Evolutionary conservation across 2,113 vertebrate genomes (phyloP).

Genomic region (Syngnathus floridae): DNA sequence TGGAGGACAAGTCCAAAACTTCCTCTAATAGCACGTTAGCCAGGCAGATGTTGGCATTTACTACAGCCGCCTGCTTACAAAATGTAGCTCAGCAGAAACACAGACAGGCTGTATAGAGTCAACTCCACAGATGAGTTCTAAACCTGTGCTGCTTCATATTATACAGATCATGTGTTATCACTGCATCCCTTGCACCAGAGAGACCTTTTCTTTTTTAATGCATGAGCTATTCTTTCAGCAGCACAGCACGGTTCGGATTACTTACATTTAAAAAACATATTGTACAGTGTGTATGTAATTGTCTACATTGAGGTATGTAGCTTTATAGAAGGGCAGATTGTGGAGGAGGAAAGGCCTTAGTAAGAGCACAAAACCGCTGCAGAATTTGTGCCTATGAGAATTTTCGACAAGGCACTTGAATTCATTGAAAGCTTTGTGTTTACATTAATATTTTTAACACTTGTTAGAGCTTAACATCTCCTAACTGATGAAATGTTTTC

Average conservation of each 20-base stretch:
- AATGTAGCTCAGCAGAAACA: constrained; percentile 29
- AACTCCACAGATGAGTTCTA: constrained; percentile 34
- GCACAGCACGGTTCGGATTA: background rate
- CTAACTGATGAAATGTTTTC: background rate
- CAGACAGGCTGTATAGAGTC: constrained; percentile 21
- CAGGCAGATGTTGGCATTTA: constrained; percentile 55
- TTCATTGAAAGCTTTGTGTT: background rate
- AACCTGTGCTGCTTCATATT: constrained; percentile 12
- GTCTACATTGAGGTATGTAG: background rate
- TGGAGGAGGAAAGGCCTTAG: background rate
- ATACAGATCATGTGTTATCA: constrained; percentile 12
- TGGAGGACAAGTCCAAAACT: constrained; percentile 12
- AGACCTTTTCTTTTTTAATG: constrained; percentile 8
- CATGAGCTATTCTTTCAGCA: constrained; percentile 2
- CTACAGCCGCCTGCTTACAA: constrained; percentile 21
- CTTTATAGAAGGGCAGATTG: background rate
- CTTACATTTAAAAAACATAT: constrained; percentile 5
- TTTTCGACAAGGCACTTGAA: background rate
- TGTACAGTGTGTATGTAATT: background rate
- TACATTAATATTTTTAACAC: constrained; percentile 15
- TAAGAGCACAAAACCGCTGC: background rate
- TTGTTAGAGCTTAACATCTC: background rate
- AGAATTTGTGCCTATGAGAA: background rate
- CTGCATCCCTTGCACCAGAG: constrained; percentile 5
- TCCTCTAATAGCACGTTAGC: constrained; percentile 28